A percentile compares a stretch with the other conserved stretches of the same genome.
Conservation (phyloP, 2,113 vertebrate species). For the Xerus inauris region DNA sequence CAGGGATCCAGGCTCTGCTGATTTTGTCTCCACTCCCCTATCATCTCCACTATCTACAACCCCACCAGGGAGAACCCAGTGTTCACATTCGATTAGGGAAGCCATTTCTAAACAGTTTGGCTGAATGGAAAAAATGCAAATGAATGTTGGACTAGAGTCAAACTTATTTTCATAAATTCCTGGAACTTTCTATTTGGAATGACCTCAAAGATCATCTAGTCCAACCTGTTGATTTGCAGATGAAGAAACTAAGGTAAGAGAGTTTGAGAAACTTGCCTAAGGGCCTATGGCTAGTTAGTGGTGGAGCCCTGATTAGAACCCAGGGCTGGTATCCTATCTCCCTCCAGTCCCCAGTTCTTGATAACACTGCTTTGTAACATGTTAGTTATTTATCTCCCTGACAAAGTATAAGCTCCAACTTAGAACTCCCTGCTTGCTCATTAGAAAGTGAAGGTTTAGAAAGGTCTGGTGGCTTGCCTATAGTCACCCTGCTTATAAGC, state of each 20-base stretch:
- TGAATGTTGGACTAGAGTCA: not conserved
- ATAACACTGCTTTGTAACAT: not conserved
- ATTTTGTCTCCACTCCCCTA: not conserved
- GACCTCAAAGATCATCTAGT: not conserved
- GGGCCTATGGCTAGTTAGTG: not conserved
- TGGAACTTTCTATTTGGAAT: constrained; percentile 32
- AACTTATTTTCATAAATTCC: constrained; percentile 42
- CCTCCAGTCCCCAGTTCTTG: not conserved
- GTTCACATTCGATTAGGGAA: not conserved
- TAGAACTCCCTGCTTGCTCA: not conserved
- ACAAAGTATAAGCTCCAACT: not conserved
- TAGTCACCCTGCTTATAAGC: not conserved
- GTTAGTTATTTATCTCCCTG: not conserved
- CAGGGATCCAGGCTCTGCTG: not conserved
- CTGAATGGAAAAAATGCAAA: constrained; percentile 26
- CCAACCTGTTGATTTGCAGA: not conserved
- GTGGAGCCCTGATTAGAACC: not conserved
- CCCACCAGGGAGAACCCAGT: not conserved
- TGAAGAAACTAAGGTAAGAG: not conserved
- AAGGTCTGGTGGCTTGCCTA: not conserved
- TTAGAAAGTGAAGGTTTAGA: not conserved
- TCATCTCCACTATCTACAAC: not conserved
- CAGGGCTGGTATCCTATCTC: not conserved
- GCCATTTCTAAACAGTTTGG: not conserved
- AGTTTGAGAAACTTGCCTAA: not conserved